Conservation (phyloP, 2,888 invertebrate genomes). For the Osmoderma eremita region DNA sequence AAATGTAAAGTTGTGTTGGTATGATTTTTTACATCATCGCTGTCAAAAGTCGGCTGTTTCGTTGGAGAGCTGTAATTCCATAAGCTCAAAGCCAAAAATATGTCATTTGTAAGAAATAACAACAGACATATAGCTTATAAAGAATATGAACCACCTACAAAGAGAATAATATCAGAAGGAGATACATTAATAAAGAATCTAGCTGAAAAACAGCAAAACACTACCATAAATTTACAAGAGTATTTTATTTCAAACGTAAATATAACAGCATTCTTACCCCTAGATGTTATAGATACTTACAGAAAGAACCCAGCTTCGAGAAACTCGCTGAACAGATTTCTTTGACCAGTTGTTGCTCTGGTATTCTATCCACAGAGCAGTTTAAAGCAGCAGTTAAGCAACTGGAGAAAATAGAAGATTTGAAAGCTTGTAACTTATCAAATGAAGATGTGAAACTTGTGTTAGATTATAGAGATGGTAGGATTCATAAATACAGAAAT, state of each 20-base stretch:
- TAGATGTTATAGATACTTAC: conserved; percentile 49
- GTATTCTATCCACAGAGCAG: conserved; percentile 63
- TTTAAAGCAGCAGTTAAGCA: conserved; percentile 63
- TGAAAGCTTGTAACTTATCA: conserved; percentile 65
- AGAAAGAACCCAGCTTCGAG: conserved; percentile 48
- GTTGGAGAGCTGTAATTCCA: too few species aligned
- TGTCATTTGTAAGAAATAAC: conserved; percentile 31
- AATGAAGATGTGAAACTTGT: conserved; percentile 67
- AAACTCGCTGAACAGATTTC: conserved; percentile 52
- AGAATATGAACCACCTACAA: conserved; percentile 54
- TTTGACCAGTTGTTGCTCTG: conserved; percentile 59
- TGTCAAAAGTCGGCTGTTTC: too few species aligned
- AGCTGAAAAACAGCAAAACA: conserved; percentile 57
- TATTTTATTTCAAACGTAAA: conserved; percentile 46
- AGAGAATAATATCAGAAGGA: conserved; percentile 57
- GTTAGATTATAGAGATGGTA: conserved; percentile 64
- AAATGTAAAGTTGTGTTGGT: too few species aligned
- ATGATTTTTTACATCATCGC: too few species aligned
- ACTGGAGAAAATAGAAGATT: conserved; percentile 62
- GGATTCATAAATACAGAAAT: conserved; percentile 56
- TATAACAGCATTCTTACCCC: neutral
- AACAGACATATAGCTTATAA: conserved; percentile 36
- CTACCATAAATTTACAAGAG: conserved; percentile 55
- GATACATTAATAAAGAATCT: conserved; percentile 59
- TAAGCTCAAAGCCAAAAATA: conserved; percentile 5